Conservation (phyloP, 2,113 vertebrate species). For the Percina caprodes region DNA sequence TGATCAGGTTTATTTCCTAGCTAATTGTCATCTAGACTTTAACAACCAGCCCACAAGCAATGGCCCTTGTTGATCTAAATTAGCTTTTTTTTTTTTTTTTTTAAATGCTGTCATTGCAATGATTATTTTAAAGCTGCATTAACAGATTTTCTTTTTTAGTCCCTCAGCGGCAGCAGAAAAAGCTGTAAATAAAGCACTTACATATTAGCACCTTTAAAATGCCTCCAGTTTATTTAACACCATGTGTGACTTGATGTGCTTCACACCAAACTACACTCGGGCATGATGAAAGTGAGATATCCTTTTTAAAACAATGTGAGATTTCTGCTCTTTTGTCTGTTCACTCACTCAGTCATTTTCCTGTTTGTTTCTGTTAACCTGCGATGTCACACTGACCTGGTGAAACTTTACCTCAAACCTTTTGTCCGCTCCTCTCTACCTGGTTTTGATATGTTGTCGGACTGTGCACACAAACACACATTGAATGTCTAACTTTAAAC, state of each 20-base stretch:
- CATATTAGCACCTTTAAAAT: too few relatives aligned
- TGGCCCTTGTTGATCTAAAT: too few relatives aligned
- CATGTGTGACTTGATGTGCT: not conserved
- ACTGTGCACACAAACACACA: slow-evolving; percentile 2
- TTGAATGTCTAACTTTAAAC: slow-evolving; percentile 24
- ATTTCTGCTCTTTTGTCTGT: slow-evolving; percentile 23
- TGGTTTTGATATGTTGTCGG: slow-evolving; percentile 46
- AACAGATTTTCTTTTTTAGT: too few relatives aligned
- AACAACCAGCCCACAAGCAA: too few relatives aligned
- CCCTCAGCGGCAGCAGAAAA: too few relatives aligned
- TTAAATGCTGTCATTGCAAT: too few relatives aligned
- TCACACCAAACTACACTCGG: slow-evolving; percentile 41
- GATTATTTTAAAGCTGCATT: too few relatives aligned
- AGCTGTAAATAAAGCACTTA: too few relatives aligned
- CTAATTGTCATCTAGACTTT: not conserved
- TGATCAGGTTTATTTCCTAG: not conserved
- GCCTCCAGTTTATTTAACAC: not conserved
- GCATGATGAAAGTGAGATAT: slow-evolving; percentile 43
- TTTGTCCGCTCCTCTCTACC: slow-evolving; percentile 57
- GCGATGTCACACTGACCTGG: slow-evolving; percentile 49
- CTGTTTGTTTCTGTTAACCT: slow-evolving; percentile 58
- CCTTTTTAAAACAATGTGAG: slow-evolving; percentile 18
- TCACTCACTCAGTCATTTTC: slow-evolving; percentile 22
- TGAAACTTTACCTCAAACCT: slow-evolving; percentile 60
- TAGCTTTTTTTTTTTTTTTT: too few relatives aligned